phyloP scores from a whole-genome alignment of 2,888 invertebrate genomes.

The Dendrolimus houi region DNA sequence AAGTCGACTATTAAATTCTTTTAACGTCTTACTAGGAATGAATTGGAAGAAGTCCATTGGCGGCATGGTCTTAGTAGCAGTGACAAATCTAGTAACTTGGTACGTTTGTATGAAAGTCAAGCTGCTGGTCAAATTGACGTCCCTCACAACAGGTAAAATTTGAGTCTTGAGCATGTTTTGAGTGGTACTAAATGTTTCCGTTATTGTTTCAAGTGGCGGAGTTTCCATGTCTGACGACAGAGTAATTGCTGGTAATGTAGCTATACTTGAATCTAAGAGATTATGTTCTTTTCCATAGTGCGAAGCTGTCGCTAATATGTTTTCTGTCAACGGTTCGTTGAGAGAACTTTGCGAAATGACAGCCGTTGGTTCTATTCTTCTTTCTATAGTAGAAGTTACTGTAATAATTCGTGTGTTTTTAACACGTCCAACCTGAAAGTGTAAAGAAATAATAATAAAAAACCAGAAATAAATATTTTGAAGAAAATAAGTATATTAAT shows the following conservation, averaged over 20 bases:
- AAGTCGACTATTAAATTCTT: slow-evolving; percentile 91
- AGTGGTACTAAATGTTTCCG: slow-evolving; percentile 94
- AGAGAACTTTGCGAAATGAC: slow-evolving; percentile 76
- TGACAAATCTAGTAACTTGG: slow-evolving; percentile 89
- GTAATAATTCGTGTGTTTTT: slow-evolving; percentile 93
- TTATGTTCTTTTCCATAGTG: slow-evolving; percentile 83
- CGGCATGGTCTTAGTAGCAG: slow-evolving; percentile 92
- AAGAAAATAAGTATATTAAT: background rate
- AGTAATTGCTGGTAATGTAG: slow-evolving; percentile 87
- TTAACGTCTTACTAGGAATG: slow-evolving; percentile 89
- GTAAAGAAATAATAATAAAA: slow-evolving; percentile 8
- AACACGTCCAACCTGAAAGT: slow-evolving; percentile 86
- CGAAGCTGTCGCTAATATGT: slow-evolving; percentile 87
- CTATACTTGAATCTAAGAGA: slow-evolving; percentile 85
- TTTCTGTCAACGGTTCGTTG: slow-evolving; percentile 89
- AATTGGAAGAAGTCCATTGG: slow-evolving; percentile 92
- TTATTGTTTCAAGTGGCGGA: slow-evolving; percentile 90
- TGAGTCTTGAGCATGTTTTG: slow-evolving; percentile 93
- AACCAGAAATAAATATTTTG: background rate
- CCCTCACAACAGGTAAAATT: slow-evolving; percentile 87
- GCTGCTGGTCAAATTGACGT: slow-evolving; percentile 83
- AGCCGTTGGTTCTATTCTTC: slow-evolving; percentile 80
- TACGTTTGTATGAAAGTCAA: slow-evolving; percentile 93
- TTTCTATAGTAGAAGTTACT: slow-evolving; percentile 90
- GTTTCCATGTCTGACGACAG: slow-evolving; percentile 87